Percentiles rank a stretch among this genome's conserved stretches.
Evolutionary conservation across 2,888 invertebrate genomes (phyloP).

Genomic region (Idaea aversata): DNA sequence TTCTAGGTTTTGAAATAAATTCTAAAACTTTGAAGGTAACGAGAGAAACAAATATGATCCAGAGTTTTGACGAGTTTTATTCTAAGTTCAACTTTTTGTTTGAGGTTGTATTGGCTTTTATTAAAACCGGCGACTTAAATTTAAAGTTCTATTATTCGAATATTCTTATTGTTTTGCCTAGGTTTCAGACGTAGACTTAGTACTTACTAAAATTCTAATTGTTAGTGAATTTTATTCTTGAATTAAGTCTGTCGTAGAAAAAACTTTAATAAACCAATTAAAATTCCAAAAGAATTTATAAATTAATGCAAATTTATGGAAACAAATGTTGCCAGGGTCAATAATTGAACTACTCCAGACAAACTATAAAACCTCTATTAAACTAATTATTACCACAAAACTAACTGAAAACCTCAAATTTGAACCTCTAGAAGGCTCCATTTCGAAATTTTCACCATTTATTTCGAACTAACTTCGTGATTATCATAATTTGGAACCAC

Average conservation of each 20-base stretch:
- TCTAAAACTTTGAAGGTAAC: not conserved
- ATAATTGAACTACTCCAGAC: not conserved
- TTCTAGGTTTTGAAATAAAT: not conserved
- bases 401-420: not conserved
- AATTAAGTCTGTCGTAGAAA: too few relatives aligned
- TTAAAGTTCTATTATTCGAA: too few relatives aligned
- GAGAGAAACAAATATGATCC: not conserved
- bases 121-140: too few relatives aligned
- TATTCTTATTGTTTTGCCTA: too few relatives aligned
- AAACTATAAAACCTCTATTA: not conserved
- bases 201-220: too few relatives aligned
- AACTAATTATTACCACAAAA: not conserved
- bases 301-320: too few relatives aligned
- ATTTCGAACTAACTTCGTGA: not conserved
- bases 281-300: too few relatives aligned
- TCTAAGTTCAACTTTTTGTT: not conserved
- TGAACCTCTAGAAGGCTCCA: not conserved
- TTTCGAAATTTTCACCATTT: not conserved
- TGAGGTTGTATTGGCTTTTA: too few relatives aligned
- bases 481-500: not conserved
- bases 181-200: too few relatives aligned
- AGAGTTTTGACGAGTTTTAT: not conserved
- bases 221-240: too few relatives aligned
- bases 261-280: too few relatives aligned
- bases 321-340: too few relatives aligned